Conservation (phyloP, 2,888 invertebrate species). For the Conistra vaccinii region DNA sequence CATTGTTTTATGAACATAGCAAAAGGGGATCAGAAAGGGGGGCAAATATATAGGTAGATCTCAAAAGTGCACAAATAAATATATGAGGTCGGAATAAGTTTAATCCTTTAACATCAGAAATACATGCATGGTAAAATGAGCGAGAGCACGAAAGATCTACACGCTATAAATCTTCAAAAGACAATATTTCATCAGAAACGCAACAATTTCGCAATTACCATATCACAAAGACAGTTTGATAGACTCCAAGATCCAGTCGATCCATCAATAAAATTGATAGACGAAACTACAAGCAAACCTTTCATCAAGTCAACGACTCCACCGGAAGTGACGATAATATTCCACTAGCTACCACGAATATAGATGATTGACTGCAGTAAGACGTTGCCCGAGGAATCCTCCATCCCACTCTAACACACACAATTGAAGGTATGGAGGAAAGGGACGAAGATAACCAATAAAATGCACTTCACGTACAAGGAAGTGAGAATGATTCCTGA, state of each 20-base stretch:
- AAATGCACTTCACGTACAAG: conserved; percentile 88
- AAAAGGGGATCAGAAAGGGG: too few species aligned
- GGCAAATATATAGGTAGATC: too few species aligned
- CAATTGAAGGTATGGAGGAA: conserved; percentile 60
- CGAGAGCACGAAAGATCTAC: too few species aligned
- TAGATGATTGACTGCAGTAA: conserved; percentile 89
- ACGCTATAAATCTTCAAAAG: neutral
- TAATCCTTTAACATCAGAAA: neutral
- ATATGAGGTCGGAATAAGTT: neutral
- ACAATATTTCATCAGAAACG: neutral
- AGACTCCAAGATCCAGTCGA: conserved; percentile 32
- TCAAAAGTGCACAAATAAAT: neutral
- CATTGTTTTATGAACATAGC: too few species aligned
- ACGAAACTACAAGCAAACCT: conserved; percentile 59
- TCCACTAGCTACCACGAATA: conserved; percentile 88
- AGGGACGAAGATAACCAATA: conserved; percentile 76
- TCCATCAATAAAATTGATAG: conserved; percentile 58
- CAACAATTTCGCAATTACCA: conserved; percentile 24
- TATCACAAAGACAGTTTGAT: conserved; percentile 31
- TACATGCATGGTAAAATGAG: neutral
- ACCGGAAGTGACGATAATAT: conserved; percentile 89
- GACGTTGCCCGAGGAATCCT: conserved; percentile 69
- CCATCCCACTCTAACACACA: conserved; percentile 71
- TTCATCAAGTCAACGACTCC: conserved; percentile 82
- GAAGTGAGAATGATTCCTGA: conserved; percentile 87